A percentile compares a stretch with the other conserved stretches of the same genome.
Evolutionary conservation across 2,888 invertebrate genomes (phyloP).

Genomic region (Tipula unca): DNA sequence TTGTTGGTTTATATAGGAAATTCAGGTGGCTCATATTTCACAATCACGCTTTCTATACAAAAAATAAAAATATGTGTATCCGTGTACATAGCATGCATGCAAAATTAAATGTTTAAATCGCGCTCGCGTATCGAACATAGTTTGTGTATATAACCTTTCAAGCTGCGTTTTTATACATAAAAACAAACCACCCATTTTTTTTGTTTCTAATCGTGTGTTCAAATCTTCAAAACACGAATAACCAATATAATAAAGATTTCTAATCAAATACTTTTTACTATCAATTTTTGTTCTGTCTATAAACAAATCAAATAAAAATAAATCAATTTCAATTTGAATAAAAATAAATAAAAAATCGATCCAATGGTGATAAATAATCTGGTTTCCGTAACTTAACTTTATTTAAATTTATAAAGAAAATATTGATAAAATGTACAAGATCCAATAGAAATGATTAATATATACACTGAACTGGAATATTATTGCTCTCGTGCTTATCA

Average conservation of each 20-base stretch:
- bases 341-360: neutral
- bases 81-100: neutral
- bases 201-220: neutral
- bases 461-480: neutral
- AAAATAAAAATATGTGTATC: neutral
- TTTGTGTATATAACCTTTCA: neutral
- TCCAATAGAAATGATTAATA: neutral
- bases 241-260: conserved; percentile 14
- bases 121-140: neutral
- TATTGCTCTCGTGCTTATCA: neutral
- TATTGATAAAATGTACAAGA: neutral
- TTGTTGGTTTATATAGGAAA: neutral
- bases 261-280: neutral
- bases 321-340: neutral
- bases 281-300: neutral
- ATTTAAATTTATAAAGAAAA: neutral
- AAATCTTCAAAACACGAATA: neutral
- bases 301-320: conserved; percentile 8
- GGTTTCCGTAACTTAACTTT: neutral
- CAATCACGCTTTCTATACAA: neutral
- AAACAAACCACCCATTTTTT: neutral
- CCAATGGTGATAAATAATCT: neutral
- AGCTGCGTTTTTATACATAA: neutral
- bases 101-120: neutral
- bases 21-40: neutral